These are phyloP conservation scores for Thecophora atra DNA, from an alignment of 2,888 invertebrate genomes.

Conservation along the genomic window DNA sequence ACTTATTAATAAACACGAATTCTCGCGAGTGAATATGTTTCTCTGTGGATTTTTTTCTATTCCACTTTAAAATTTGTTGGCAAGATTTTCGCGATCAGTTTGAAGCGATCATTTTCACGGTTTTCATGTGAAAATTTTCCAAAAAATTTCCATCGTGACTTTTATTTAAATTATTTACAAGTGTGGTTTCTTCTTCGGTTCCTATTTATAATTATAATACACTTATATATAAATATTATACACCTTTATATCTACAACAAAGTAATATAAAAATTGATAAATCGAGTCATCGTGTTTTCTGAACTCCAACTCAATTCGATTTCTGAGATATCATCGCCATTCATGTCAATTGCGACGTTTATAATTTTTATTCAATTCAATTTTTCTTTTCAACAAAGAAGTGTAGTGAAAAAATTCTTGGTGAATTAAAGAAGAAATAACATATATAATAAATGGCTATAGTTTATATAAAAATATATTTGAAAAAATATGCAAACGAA, in stretches of 20 bases:
- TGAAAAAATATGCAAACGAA: no score
- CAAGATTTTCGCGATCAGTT: constrained; percentile 48
- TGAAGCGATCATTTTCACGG: constrained; percentile 60
- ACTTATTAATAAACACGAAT: constrained; percentile 10
- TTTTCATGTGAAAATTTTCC: constrained; percentile 14
- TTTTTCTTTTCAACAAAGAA: background rate
- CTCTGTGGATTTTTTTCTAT: background rate
- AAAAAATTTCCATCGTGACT: background rate
- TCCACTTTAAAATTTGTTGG: background rate
- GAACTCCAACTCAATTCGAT: background rate
- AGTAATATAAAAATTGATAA: constrained; percentile 11
- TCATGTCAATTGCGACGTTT: background rate
- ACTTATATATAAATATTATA: background rate
- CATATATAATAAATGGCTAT: no score
- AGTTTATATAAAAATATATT: no score
- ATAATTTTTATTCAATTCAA: background rate
- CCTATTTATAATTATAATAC: background rate
- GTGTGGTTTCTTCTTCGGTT: no score
- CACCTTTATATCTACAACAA: background rate
- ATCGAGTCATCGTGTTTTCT: constrained; percentile 15
- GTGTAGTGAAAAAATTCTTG: background rate
- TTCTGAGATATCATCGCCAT: background rate
- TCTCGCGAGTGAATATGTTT: background rate
- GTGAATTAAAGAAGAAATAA: background rate
- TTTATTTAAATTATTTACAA: background rate